A percentile compares a stretch with the other conserved stretches of the same genome.
Evolutionary conservation across 2,113 vertebrate species (phyloP).

Genomic region (Takifugu bimaculatus): DNA sequence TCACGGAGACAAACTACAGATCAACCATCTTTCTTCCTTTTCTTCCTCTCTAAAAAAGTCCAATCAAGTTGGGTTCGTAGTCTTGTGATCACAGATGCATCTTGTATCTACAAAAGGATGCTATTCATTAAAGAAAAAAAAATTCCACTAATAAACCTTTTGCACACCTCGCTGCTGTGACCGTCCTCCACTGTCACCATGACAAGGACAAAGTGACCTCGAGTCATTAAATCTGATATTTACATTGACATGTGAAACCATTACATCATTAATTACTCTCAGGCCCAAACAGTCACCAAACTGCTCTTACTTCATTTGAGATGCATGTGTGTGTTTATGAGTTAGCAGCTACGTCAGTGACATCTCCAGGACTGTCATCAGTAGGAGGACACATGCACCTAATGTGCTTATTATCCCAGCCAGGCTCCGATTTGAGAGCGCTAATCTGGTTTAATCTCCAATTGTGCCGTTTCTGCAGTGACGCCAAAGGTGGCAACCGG

Average conservation of each 20-base stretch:
- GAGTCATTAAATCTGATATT: conserved; percentile 68
- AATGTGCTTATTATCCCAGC: conserved; percentile 60
- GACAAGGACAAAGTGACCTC: conserved; percentile 67
- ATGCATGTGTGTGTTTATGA: conserved; percentile 70
- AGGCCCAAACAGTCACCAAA: conserved; percentile 44
- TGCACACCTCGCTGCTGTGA: conserved; percentile 9
- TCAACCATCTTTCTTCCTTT: too few relatives aligned
- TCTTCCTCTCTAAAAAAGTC: too few relatives aligned
- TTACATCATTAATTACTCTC: conserved; percentile 76
- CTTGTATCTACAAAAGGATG: conserved; percentile 1
- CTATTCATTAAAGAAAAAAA: conserved; percentile 22
- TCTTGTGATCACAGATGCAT: too few relatives aligned
- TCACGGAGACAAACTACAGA: too few relatives aligned
- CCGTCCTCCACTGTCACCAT: conserved; percentile 25
- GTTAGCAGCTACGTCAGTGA: conserved; percentile 67
- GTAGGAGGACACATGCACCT: conserved; percentile 42
- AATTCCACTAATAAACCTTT: conserved; percentile 23
- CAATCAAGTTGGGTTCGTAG: too few relatives aligned
- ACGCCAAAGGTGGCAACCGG: conserved; percentile 33
- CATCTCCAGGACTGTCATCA: conserved; percentile 53
- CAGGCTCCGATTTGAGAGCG: conserved; percentile 37
- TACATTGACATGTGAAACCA: conserved; percentile 64
- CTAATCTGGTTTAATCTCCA: conserved; percentile 61
- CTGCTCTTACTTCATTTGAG: conserved; percentile 70
- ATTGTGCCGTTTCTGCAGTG: conserved; percentile 34